Evolutionary conservation across 2,113 vertebrate genomes (phyloP).

Genomic region (Mungos mungo): DNA sequence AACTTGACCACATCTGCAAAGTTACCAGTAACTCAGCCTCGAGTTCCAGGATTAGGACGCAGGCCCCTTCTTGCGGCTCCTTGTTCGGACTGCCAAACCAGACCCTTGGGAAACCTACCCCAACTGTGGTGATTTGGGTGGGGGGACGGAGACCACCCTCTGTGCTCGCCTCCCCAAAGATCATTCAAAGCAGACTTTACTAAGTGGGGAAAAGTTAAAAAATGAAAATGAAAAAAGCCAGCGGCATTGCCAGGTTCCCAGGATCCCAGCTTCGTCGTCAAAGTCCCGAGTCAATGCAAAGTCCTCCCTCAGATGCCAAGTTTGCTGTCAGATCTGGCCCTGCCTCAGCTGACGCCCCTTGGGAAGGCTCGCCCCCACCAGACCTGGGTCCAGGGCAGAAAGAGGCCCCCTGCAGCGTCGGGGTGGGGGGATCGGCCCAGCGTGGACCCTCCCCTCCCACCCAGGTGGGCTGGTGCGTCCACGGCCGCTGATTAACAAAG

Average conservation of each 20-base stretch:
- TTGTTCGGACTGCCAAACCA: not conserved
- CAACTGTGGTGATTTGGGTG: not conserved
- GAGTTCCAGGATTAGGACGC: not conserved
- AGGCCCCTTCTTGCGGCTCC: not conserved
- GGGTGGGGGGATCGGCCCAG: not conserved
- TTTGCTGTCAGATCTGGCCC: too few species aligned
- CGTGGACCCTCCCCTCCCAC: not conserved
- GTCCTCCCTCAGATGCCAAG: not conserved
- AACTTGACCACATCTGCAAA: not conserved
- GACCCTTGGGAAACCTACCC: not conserved
- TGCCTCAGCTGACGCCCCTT: fast-evolving
- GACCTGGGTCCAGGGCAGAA: not conserved
- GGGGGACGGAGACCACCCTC: fast-evolving
- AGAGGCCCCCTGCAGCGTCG: fast-evolving
- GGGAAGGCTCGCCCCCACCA: not conserved
- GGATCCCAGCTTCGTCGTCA: not conserved
- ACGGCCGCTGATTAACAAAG: not conserved
- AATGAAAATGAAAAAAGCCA: not conserved
- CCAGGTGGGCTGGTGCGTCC: too few species aligned
- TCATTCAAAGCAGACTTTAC: not conserved
- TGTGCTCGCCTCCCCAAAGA: not conserved
- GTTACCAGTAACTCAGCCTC: not conserved
- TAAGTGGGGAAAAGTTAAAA: not conserved
- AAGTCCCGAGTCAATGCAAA: too few species aligned
- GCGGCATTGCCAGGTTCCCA: not conserved